phyloP scores from a whole-genome alignment of 2,888 invertebrate genomes.

The Pterostichus niger region DNA sequence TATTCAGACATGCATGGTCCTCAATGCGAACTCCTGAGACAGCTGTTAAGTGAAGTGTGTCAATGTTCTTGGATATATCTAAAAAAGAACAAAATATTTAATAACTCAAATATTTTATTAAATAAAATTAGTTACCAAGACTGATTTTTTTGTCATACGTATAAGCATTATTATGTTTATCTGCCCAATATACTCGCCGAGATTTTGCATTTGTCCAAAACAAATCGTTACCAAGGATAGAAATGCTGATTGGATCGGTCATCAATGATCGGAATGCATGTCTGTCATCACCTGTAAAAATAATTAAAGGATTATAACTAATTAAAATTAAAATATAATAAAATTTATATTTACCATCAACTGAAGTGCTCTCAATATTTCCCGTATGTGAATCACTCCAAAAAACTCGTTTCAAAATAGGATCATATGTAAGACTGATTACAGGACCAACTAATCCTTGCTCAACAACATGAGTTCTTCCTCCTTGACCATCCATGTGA shows the following conservation, averaged over 20 bases:
- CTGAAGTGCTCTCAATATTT: slow-evolving; percentile 82
- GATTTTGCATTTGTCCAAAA: slow-evolving; percentile 85
- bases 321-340: too few species aligned
- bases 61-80: slow-evolving; percentile 72
- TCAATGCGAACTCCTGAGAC: slow-evolving; percentile 75
- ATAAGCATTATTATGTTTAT: slow-evolving; percentile 76
- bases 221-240: slow-evolving; percentile 82
- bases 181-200: slow-evolving; percentile 81
- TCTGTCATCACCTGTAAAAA: slow-evolving; percentile 74
- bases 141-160: slow-evolving; percentile 75
- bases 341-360: slow-evolving; percentile 78
- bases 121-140: slow-evolving; percentile 72
- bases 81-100: slow-evolving; percentile 55
- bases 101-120: not conserved
- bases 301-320: not conserved
- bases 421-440: slow-evolving; percentile 80
- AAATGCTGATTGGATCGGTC: slow-evolving; percentile 79
- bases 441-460: slow-evolving; percentile 78
- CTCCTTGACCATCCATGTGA: slow-evolving; percentile 83
- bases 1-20: slow-evolving; percentile 80
- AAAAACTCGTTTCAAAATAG: slow-evolving; percentile 80
- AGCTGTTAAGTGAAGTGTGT: slow-evolving; percentile 78
- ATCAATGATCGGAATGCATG: slow-evolving; percentile 74
- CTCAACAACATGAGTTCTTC: slow-evolving; percentile 75
- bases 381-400: slow-evolving; percentile 85